A percentile compares a stretch with the other conserved stretches of the same genome.
Conservation (phyloP, 1,140 invertebrate genomes). For the Drosophila rufa region DNA sequence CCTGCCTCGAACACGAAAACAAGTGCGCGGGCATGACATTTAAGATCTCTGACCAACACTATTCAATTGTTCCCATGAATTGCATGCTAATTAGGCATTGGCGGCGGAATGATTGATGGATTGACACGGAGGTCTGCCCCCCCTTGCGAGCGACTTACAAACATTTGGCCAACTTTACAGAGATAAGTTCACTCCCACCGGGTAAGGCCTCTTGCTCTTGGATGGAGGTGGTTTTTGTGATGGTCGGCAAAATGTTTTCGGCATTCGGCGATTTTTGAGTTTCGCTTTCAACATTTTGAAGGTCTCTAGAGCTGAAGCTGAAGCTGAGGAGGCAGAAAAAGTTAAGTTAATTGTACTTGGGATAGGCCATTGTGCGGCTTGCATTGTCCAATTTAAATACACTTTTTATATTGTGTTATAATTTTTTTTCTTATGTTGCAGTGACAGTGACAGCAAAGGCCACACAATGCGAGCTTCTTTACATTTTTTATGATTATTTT, state of each 20-base stretch:
- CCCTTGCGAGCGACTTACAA: slow-evolving; percentile 50
- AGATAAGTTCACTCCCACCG: slow-evolving; percentile 62
- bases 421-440: slow-evolving; percentile 53
- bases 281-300: slow-evolving; percentile 71
- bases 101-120: slow-evolving; percentile 50
- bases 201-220: slow-evolving; percentile 17
- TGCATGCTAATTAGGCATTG: slow-evolving; percentile 75
- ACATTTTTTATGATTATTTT: slow-evolving; percentile 4
- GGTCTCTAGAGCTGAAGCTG: slow-evolving; percentile 31
- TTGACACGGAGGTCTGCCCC: slow-evolving; percentile 26
- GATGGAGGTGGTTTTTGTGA: slow-evolving; percentile 13
- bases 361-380: slow-evolving; percentile 37
- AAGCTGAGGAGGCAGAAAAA: slow-evolving; percentile 39
- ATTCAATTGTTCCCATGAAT: slow-evolving; percentile 73
- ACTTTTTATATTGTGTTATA: slow-evolving; percentile 50
- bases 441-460: slow-evolving; percentile 60
- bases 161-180: slow-evolving; percentile 55
- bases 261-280: slow-evolving; percentile 35
- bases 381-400: slow-evolving; percentile 45
- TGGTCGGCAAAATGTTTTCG: slow-evolving; percentile 55
- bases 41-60: slow-evolving; percentile 60
- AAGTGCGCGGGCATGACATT: slow-evolving; percentile 69
- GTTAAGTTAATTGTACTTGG: slow-evolving; percentile 55
- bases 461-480: slow-evolving; percentile 58
- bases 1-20: slow-evolving; percentile 16